phyloP scores from a whole-genome alignment of 1,140 invertebrate genomes.

The Coenobita brevimanus region DNA sequence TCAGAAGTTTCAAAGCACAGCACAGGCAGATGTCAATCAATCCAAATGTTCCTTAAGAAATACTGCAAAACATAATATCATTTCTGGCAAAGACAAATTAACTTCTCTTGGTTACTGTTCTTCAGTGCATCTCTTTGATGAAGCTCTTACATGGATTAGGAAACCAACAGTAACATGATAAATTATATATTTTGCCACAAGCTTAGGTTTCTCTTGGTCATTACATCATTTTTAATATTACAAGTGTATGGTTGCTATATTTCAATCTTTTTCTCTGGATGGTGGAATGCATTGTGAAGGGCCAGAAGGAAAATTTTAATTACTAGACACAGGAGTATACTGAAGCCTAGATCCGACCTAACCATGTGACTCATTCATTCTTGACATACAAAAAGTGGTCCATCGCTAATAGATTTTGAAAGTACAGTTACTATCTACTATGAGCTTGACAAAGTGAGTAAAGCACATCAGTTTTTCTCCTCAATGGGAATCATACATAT shows the following conservation, averaged over 20 bases:
- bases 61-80: constrained; percentile 26
- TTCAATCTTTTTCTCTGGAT: too few species aligned
- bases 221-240: neutral
- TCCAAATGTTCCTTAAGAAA: neutral
- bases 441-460: neutral
- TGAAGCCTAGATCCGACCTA: too few species aligned
- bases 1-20: constrained; percentile 7
- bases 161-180: neutral
- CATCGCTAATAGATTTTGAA: too few species aligned
- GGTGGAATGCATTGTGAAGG: too few species aligned
- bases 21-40: neutral
- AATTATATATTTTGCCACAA: neutral
- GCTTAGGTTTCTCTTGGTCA: neutral
- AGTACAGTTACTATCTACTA: neutral
- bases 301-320: too few species aligned
- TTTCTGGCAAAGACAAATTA: neutral
- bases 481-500: neutral
- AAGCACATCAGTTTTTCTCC: neutral
- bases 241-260: too few species aligned
- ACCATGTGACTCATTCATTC: too few species aligned
- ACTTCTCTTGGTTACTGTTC: neutral
- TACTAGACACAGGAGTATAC: too few species aligned
- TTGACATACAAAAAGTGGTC: too few species aligned
- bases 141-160: constrained; percentile 5
- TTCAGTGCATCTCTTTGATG: constrained; percentile 14